Evolutionary conservation across 1,140 invertebrate species (phyloP).

Genomic region (Plodia interpunctella): DNA sequence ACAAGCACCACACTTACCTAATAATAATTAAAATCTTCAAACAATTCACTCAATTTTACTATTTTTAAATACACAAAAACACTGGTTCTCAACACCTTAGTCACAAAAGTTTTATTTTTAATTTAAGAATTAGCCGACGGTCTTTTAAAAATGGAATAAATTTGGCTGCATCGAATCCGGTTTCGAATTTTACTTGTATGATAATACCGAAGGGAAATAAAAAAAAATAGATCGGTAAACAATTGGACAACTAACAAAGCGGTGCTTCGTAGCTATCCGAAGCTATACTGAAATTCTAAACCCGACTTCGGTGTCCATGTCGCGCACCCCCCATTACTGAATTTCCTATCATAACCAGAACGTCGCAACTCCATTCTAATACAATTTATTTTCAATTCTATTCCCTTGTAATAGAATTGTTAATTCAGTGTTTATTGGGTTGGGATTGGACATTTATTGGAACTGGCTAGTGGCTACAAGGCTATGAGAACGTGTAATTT

Average conservation of each 20-base stretch:
- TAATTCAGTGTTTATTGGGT: constrained; percentile 16
- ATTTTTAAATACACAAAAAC: constrained; percentile 29
- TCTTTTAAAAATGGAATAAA: background rate
- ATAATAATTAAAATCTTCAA: constrained; percentile 42
- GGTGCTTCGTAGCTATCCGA: constrained; percentile 72
- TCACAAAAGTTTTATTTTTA: constrained; percentile 25
- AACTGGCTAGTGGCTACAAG: constrained; percentile 46
- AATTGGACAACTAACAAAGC: constrained; percentile 68
- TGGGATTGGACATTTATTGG: constrained; percentile 28
- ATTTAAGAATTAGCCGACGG: constrained; percentile 7
- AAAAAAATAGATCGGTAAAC: constrained; percentile 65
- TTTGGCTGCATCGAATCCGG: constrained; percentile 18
- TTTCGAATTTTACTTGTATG: constrained; percentile 33
- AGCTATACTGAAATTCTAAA: constrained; percentile 77
- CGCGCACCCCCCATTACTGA: constrained; percentile 74
- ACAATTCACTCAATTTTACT: constrained; percentile 38
- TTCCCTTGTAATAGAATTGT: constrained; percentile 10
- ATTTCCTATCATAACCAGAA: constrained; percentile 50
- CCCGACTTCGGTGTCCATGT: constrained; percentile 71
- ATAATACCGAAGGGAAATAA: constrained; percentile 45
- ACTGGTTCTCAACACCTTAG: constrained; percentile 37
- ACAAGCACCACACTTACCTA: constrained; percentile 66
- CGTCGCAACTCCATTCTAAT: constrained; percentile 17
- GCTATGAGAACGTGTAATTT: constrained; percentile 77
- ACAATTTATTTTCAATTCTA: constrained; percentile 21